Percentiles rank a stretch among this genome's conserved stretches.
These are phyloP conservation scores for Ophion slaviceki DNA, from an alignment of 2,888 invertebrate genomes.

Conservation along the genomic window DNA sequence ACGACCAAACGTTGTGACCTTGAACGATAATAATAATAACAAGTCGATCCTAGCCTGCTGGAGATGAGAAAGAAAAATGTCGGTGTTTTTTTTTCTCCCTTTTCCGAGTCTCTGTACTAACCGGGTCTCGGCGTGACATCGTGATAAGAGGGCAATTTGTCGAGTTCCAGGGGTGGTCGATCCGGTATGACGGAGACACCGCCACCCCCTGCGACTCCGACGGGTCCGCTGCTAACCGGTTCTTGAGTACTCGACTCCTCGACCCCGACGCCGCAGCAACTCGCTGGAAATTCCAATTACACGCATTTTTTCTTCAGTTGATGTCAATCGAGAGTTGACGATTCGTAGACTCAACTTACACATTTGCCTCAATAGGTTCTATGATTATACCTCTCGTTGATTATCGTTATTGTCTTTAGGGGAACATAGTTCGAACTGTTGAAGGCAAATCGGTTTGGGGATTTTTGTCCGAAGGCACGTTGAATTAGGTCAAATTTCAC, in stretches of 20 bases:
- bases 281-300: constrained; percentile 75
- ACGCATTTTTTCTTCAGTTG: constrained; percentile 27
- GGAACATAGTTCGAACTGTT: too few species aligned
- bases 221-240: constrained; percentile 74
- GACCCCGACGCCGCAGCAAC: constrained; percentile 80
- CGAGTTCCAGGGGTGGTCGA: constrained; percentile 81
- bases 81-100: neutral
- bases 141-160: constrained; percentile 83
- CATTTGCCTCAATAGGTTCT: too few species aligned
- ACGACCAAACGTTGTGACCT: constrained; percentile 83
- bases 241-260: constrained; percentile 79
- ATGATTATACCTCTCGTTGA: too few species aligned
- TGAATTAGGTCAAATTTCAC: constrained; percentile 32
- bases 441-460: constrained; percentile 18
- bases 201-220: constrained; percentile 76
- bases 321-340: neutral
- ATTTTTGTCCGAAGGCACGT: too few species aligned
- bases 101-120: constrained; percentile 69
- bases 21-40: neutral
- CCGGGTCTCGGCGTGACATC: constrained; percentile 82
- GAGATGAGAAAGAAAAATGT: neutral
- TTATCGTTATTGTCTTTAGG: too few species aligned
- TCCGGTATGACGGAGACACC: constrained; percentile 83
- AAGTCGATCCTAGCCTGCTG: neutral
- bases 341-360: constrained; percentile 24